Percentiles rank a stretch among this genome's conserved stretches.
These are phyloP conservation scores for Propithecus coquereli DNA, from an alignment of 2,113 vertebrate species.

Conservation along the genomic window DNA sequence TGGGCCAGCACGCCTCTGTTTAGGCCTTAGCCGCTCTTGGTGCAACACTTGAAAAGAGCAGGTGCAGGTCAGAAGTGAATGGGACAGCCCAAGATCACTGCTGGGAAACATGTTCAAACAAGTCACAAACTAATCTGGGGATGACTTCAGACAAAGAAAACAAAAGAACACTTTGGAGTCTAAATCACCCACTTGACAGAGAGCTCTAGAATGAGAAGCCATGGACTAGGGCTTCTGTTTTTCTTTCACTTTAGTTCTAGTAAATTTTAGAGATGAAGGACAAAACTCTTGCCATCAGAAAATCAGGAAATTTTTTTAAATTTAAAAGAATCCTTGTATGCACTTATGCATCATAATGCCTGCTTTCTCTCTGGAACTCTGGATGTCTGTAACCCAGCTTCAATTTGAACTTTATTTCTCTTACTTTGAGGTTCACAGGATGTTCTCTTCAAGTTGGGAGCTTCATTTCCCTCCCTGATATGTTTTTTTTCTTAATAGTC, in stretches of 20 bases:
- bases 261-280: neutral
- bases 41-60: slow-evolving; percentile 68
- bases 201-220: neutral
- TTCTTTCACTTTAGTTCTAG: neutral
- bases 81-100: neutral
- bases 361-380: neutral
- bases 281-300: neutral
- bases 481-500: neutral
- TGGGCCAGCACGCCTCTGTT: slow-evolving; percentile 54
- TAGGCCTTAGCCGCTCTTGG: slow-evolving; percentile 21
- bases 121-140: slow-evolving; percentile 18
- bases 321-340: neutral
- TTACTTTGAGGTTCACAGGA: neutral
- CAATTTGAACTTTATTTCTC: neutral
- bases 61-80: slow-evolving; percentile 64
- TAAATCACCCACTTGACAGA: slow-evolving; percentile 56
- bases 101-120: neutral
- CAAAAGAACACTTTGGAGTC: slow-evolving; percentile 42
- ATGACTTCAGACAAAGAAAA: slow-evolving; percentile 5
- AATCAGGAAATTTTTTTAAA: neutral
- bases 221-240: neutral
- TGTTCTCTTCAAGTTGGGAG: neutral
- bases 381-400: neutral
- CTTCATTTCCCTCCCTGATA: neutral
- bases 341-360: neutral